Evolutionary conservation across 37 sponge, comb jelly and placozoan genomes (phyloP).

Genomic region (Chondrosia reniformis): DNA sequence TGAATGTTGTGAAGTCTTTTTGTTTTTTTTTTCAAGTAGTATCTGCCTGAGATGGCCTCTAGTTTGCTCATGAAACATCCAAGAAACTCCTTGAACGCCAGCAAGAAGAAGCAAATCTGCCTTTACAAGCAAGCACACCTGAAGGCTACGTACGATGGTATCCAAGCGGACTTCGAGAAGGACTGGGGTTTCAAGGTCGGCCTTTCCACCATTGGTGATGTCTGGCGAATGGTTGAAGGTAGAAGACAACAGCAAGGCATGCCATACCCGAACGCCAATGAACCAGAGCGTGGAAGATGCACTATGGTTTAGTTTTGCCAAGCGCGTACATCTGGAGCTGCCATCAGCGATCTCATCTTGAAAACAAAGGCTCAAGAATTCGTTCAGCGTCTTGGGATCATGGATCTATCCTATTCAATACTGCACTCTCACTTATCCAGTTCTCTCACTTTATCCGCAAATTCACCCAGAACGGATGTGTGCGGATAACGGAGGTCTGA

Average conservation of each 20-base stretch:
- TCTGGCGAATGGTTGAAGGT: conserved; percentile 25
- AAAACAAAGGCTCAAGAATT: conserved; percentile 26
- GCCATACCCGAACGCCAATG: conserved; percentile 1
- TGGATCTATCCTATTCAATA: no score
- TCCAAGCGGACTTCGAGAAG: conserved; percentile 15
- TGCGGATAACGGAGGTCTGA: no score
- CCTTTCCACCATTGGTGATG: conserved; percentile 2
- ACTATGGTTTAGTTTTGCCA: conserved; percentile 10
- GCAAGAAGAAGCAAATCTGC: conserved; percentile 15
- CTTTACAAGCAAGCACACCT: conserved; percentile 9
- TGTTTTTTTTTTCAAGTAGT: background rate
- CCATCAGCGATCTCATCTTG: conserved; percentile 1
- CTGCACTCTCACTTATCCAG: no score
- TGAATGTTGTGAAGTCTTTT: conserved; percentile 2
- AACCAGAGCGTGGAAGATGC: conserved; percentile 7
- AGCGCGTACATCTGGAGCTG: background rate
- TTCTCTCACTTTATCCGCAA: no score
- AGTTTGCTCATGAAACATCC: conserved; percentile 1
- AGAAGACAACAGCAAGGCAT: conserved; percentile 11
- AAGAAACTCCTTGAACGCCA: conserved; percentile 12
- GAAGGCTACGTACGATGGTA: conserved; percentile 13
- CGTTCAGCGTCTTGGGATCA: conserved; percentile 1
- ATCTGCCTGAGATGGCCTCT: conserved; percentile 13
- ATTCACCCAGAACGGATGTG: no score
- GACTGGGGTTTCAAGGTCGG: conserved; percentile 12